Evolutionary conservation across 2,888 invertebrate genomes (phyloP), one percentile per base, ranked within the genome.

Genomic region (Pyralis farinalis): DNA sequence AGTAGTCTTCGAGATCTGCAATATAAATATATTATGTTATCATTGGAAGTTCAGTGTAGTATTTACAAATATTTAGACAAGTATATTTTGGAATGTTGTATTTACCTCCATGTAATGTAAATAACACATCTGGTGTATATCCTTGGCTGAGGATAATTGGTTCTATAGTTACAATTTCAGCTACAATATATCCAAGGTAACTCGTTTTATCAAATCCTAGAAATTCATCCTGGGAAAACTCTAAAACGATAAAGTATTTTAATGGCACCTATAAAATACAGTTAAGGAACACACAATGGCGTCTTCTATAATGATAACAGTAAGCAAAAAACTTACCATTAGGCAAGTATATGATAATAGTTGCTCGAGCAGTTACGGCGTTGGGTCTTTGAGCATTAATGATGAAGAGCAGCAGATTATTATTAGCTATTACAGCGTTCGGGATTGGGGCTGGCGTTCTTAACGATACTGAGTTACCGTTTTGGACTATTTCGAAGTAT

Each of bases 131-230:
- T 7, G 44, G 5, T 1, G 44, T 47, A 39, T 53, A 62, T 27
- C 67, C 69, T 37, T 60, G 51, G 4, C 32, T 47, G 5, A 69
- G 54, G 12, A 47, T 47, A 16, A 69, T 66, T 1, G 57, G 42
- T 9, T 49, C 47, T 20, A 64, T 37, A 5, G 38, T 44, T 7
- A 56, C 11, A 3, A 25, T 12, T 21, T 46, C 37, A 28, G 49
- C 51, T 25, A 51, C 44, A 1, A 65, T 53, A 0, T 55, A 38
- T 7, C 68, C 68, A 1, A 52, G 5, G 37, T 63, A 65, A 12
- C 42, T 56, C 10, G 43, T 30, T 25, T 49, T 45, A 25, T 68
- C 58, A 32, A 68, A 68, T 5, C 49, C 55, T 34, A 66, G 55
- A 10, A 55, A 9, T n/a, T 16, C 27, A 12, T 39, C 16, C 2